Evolutionary conservation across 2,797 vertebrate genomes (phyloP), one percentile per base, ranked within the genome.

Genomic region (Anguilla pacifica): DNA sequence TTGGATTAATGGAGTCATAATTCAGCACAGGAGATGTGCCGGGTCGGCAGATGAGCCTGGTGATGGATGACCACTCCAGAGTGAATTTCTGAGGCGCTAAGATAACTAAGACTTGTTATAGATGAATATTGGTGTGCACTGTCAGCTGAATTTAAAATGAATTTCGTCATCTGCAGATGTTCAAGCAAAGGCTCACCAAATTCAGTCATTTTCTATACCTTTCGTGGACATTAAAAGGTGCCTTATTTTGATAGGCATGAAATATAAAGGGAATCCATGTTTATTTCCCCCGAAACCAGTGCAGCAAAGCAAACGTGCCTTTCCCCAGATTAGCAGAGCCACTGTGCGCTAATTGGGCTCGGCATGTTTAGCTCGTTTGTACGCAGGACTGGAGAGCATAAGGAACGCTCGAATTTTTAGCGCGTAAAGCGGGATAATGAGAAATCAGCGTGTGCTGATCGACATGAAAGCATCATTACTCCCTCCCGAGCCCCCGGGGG

Each of bases 1-100:
- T 19, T 64, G 57, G 57, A 85, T 85, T 31, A 85, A 85, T 85
- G 84, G 57, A 64, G 35, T 64, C 31, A 67, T 85, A 61, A 85
- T 31, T 64, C 84, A 64, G 59, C n/a, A 22, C 19, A 4, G 84
- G 59, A 85, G 11, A 61, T 7, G 39, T 9, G 6, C 83, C 39
- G 22, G 6, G 31, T 28, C 43, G 15, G 17, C 17, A 39, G 57
- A 10, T 31, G 55, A 61, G 31, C 59, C 6, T 19, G 17, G 15
- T 84, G 83, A 84, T 84, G 22, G n/a, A 84, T 84, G 83, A 84
- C n/a, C 51, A 10, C 49, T n/a, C 7, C 4, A 84, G 51, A 53
- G 9, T 31, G n/a, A 1, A 6, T 2, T 55, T 25, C 10, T 84
- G 28, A 64, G 43, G 35, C 35, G 64, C 84, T 39, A 39, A 85